phyloP scores from a whole-genome alignment of 2,113 vertebrate genomes.

The Cercocebus atys region DNA sequence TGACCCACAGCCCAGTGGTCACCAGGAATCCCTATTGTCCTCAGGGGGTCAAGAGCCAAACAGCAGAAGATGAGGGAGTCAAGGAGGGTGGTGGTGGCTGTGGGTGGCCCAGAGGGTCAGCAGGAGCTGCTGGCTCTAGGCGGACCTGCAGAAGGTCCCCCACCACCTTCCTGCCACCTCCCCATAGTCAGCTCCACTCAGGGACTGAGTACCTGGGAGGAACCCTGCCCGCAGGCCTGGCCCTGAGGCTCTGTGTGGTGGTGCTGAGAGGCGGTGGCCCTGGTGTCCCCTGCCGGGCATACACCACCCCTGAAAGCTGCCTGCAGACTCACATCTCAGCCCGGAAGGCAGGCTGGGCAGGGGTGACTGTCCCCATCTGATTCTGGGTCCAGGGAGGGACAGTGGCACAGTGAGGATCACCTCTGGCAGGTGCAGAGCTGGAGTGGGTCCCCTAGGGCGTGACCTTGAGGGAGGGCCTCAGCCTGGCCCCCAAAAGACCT shows the following conservation, averaged over 20 bases:
- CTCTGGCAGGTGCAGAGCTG: neutral
- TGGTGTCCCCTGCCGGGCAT: neutral
- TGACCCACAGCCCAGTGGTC: neutral
- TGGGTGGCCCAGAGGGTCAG: neutral
- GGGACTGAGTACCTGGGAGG: neutral
- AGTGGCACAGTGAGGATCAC: neutral
- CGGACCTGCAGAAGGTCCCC: accelerated
- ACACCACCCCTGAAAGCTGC: neutral
- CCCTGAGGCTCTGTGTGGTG: no score
- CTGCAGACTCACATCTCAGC: neutral
- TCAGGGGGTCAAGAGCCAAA: neutral
- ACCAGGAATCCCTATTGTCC: conserved; percentile 29
- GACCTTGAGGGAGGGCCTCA: neutral
- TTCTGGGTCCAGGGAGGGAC: neutral
- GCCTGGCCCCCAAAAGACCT: neutral
- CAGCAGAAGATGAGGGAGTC: neutral
- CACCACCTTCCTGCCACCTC: accelerated
- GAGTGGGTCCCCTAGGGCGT: neutral
- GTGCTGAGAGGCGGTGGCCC: neutral
- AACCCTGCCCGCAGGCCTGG: no score
- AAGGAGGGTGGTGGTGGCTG: accelerated
- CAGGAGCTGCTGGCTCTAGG: neutral
- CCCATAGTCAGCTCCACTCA: neutral
- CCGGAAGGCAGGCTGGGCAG: neutral
- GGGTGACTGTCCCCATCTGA: neutral